Evolutionary conservation across 2,113 vertebrate genomes (phyloP).

Genomic region (Sprattus sprattus): DNA sequence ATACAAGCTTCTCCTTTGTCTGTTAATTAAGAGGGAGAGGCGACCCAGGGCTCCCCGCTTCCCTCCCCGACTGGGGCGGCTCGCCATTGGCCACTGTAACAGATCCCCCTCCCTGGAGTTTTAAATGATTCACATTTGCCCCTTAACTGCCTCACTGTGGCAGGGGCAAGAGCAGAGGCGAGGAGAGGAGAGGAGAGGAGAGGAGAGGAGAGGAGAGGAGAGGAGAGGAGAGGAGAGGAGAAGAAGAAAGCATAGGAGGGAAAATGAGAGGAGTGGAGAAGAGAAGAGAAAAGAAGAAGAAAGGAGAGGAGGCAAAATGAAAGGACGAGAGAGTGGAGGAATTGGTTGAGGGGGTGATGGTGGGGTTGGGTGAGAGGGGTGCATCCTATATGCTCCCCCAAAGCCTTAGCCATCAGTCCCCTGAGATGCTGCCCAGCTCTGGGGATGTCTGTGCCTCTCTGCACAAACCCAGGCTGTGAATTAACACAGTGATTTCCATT

Average conservation of each 20-base stretch:
- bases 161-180: slow-evolving; percentile 31
- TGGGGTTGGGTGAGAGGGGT: slow-evolving; percentile 21
- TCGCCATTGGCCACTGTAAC: slow-evolving; percentile 65
- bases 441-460: slow-evolving; percentile 22
- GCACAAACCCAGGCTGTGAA: slow-evolving; percentile 5
- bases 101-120: slow-evolving; percentile 71
- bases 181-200: neutral
- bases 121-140: slow-evolving; percentile 74
- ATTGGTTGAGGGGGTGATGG: neutral
- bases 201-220: neutral
- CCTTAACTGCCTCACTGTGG: slow-evolving; percentile 63
- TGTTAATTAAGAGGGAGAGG: slow-evolving; percentile 43
- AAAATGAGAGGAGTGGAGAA: neutral
- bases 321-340: neutral
- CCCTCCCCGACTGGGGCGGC: slow-evolving; percentile 48
- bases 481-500: slow-evolving; percentile 27
- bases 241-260: neutral
- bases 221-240: neutral
- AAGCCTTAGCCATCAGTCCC: neutral
- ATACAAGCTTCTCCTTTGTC: neutral
- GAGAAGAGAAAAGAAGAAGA: neutral
- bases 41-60: slow-evolving; percentile 49
- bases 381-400: slow-evolving; percentile 16
- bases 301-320: neutral
- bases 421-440: neutral